Evolutionary conservation across 2,888 invertebrate genomes (phyloP), one percentile per base, ranked within the genome.

Genomic region (Phengaris arion): DNA sequence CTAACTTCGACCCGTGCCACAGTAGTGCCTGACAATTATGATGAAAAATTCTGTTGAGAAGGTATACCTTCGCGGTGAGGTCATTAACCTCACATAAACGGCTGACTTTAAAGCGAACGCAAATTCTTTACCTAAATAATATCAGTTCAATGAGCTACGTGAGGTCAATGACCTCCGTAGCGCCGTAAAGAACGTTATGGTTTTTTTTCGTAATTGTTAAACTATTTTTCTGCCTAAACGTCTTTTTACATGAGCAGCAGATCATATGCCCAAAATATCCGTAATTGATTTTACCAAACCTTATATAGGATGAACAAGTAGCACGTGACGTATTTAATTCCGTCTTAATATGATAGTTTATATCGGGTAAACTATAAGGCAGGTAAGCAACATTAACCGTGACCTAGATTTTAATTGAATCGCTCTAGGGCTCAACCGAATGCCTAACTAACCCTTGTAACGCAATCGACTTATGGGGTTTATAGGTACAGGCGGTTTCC

Each of bases 341-440:
- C 64, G 35, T 35, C 35, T 12, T 45, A 64, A 52, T 52, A 52
- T 52, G 35, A 64, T 6, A 4, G 57, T 15, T 15, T 57, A 59
- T 35, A 45, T 35, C 6, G 35, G 35, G 64, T 45, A 2, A 2
- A 64, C 35, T 9, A 35, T 64, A 12, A 35, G 35, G 64, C 64
- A 64, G 35, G 64, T 64, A 45, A 64, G 64, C 64, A 64, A 45
- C 64, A 64, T 64, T 64, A 64, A 12, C 64, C 64, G 35, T 64
- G 64, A 64, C 64, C 64, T 64, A 64, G 35, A 35, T 64, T 64
- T 64, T 64, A 64, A 64, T 64, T 45, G 64, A 64, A 35, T 64
- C 64, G 64, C 35, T 64, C 64, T 64, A 64, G 64, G 64, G 64
- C 64, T 64, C 13, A 64, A 64, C 10, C 35, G 45, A 64, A 64